Conservation (phyloP, 2,113 vertebrate genomes). For the Gobiocypris rarus region DNA sequence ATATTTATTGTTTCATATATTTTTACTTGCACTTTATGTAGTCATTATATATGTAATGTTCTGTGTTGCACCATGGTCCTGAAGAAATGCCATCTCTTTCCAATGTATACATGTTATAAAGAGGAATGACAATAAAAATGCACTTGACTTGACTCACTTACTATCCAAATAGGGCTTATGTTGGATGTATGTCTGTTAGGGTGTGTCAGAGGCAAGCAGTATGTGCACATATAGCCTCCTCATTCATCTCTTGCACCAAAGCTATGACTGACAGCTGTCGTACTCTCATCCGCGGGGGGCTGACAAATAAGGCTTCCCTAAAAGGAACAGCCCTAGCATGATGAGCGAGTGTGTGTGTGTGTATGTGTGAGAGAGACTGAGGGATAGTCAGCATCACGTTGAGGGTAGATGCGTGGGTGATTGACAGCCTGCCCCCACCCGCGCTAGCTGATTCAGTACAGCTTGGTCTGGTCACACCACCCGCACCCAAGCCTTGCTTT, state of each 20-base stretch:
- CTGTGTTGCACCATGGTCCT: too few species aligned
- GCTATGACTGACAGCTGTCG: conserved; percentile 19
- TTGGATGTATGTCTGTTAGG: neutral
- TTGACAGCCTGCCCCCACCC: conserved; percentile 11
- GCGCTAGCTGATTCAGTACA: conserved; percentile 11
- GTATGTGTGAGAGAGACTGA: neutral
- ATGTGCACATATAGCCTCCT: neutral
- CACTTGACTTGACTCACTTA: neutral
- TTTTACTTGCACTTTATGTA: too few species aligned
- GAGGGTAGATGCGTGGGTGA: conserved; percentile 7
- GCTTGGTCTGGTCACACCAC: conserved; percentile 14
- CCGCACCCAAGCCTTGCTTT: conserved; percentile 51
- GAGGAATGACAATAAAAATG: too few species aligned
- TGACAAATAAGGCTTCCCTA: conserved; percentile 10
- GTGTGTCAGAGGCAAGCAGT: neutral
- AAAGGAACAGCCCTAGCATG: conserved; percentile 10
- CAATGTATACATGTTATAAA: too few species aligned
- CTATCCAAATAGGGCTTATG: neutral
- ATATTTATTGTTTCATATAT: too few species aligned
- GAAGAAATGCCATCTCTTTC: too few species aligned
- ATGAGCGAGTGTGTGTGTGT: neutral
- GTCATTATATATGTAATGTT: too few species aligned
- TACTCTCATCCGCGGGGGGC: neutral
- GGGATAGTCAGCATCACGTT: conserved; percentile 2
- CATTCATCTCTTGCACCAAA: conserved; percentile 1